phyloP scores from a whole-genome alignment of 2,888 invertebrate genomes.

The Tanypteryx hageni region DNA sequence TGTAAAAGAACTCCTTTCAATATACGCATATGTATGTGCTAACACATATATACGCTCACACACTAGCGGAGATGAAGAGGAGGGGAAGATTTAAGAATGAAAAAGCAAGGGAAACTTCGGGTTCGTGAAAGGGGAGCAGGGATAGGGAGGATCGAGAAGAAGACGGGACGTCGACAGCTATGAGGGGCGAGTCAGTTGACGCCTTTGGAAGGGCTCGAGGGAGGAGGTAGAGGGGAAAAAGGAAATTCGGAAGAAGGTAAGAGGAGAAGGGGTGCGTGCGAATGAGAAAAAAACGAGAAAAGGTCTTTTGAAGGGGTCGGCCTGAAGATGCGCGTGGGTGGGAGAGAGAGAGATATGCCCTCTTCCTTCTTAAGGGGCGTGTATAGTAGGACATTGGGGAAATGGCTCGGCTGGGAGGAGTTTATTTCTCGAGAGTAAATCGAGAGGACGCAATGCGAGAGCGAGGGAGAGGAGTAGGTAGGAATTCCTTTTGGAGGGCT shows the following conservation, averaged over 20 bases:
- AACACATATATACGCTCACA: neutral
- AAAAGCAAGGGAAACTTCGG: too few species aligned
- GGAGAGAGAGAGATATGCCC: too few species aligned
- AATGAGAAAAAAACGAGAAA: neutral
- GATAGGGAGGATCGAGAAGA: neutral
- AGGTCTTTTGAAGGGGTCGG: neutral
- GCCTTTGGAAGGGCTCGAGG: neutral
- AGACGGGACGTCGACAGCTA: neutral
- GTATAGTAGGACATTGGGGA: neutral
- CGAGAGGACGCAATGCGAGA: neutral
- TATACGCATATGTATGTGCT: too few species aligned
- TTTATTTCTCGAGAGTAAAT: neutral
- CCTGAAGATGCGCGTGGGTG: neutral
- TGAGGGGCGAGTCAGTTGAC: conserved; percentile 3
- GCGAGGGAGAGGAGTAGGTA: neutral
- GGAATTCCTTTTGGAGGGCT: neutral
- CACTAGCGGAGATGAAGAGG: neutral
- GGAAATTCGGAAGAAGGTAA: neutral
- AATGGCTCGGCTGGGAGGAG: neutral
- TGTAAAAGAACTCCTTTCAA: too few species aligned
- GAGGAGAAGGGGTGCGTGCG: neutral
- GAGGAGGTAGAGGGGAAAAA: neutral
- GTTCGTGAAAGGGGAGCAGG: neutral
- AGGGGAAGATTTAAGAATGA: too few species aligned
- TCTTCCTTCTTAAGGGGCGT: neutral